Conservation (phyloP, 2,113 vertebrate genomes). For the Elaphurus davidianus region DNA sequence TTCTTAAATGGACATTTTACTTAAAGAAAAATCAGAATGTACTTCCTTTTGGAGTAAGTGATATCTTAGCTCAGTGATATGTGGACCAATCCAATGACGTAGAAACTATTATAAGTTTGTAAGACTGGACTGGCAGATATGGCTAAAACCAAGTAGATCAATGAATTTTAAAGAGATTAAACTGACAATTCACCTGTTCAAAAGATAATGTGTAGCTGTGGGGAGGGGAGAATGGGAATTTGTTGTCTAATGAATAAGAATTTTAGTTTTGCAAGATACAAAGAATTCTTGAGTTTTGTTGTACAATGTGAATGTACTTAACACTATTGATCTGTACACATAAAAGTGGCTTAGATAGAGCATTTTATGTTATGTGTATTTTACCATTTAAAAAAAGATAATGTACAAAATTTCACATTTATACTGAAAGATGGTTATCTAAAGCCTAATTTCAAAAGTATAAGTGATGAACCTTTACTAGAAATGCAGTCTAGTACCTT, state of each 20-base stretch:
- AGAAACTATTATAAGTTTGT: background rate
- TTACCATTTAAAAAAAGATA: slow-evolving; percentile 11
- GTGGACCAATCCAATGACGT: background rate
- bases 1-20: background rate
- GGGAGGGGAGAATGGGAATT: background rate
- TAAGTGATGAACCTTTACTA: background rate
- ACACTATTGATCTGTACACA: background rate
- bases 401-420: background rate
- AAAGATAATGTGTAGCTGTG: background rate
- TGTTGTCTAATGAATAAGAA: background rate
- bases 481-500: background rate
- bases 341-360: background rate
- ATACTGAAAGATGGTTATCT: background rate
- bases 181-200: background rate
- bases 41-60: background rate
- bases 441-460: background rate
- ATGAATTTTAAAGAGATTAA: background rate
- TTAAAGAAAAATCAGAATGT: background rate
- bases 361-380: background rate
- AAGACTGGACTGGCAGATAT: background rate
- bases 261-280: background rate
- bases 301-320: background rate
- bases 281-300: background rate
- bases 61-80: background rate
- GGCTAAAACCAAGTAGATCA: background rate